Conservation (phyloP, 2,888 invertebrate species). For the Smittia aterrima region DNA sequence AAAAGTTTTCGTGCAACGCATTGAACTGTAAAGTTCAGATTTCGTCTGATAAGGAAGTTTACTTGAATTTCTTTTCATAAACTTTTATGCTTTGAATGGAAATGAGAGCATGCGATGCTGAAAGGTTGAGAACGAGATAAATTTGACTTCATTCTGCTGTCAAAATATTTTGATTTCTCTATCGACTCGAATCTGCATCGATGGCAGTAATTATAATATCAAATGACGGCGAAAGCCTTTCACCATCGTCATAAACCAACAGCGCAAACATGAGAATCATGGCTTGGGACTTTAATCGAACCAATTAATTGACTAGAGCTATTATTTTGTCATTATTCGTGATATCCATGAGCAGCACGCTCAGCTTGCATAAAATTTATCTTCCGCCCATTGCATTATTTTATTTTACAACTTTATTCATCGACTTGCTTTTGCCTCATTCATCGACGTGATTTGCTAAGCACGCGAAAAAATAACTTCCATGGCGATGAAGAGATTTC, state of each 20-base stretch:
- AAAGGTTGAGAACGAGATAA: neutral
- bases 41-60: neutral
- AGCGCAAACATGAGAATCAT: neutral
- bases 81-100: neutral
- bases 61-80: too few species aligned
- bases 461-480: neutral
- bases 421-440: neutral
- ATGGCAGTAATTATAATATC: neutral
- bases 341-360: neutral
- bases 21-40: neutral
- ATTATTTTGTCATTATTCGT: constrained; percentile 15
- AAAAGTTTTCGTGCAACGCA: neutral
- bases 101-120: neutral
- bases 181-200: neutral
- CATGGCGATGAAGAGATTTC: neutral
- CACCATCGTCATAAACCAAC: neutral
- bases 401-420: constrained; percentile 7
- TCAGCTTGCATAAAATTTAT: neutral
- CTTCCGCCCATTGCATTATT: neutral
- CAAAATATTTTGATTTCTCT: neutral
- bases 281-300: neutral
- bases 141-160: neutral
- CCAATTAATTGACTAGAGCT: neutral
- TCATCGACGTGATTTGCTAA: neutral
- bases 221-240: neutral